Base-by-base conservation (phyloP, 2,888 invertebrate species). In the Sphaeridia pumilis region DNA sequence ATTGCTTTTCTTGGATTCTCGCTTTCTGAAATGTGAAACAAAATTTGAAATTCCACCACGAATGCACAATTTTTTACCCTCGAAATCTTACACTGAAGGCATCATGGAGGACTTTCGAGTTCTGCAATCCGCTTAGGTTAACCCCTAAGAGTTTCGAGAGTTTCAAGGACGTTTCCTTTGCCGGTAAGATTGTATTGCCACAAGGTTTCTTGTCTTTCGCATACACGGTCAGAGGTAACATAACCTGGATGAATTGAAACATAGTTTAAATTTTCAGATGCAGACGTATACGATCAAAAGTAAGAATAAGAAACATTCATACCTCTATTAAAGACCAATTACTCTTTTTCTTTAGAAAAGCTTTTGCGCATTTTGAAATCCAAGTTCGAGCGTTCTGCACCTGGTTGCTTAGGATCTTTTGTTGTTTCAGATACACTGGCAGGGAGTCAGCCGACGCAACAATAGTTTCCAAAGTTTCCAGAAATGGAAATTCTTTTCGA, bases 271-370 rank as follows among this genome's bases (percentile, higher is more conserved):
- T 42, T 42, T 5, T 5, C 20, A 38, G 20, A 7, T 17, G 20
- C 12, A 17, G 38, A 36, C 20, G 4, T n/a, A n/a, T n/a, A n/a
- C n/a, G n/a, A n/a, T 60, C 14, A 58, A 36, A 21, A 56, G 58
- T 1, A 46, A 49, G 50, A 20, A 7, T n/a, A n/a, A n/a, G n/a
- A n/a, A n/a, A n/a, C n/a, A n/a, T n/a, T n/a, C n/a, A n/a, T n/a
- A n/a, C n/a, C 17, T 31, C 4, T n/a, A n/a, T n/a, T n/a, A n/a
- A n/a, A n/a, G n/a, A n/a, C n/a, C n/a, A n/a, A 17, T 5, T 75
- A 1, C 82, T 79, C 67, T 84, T 87, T 72, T 87, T 87, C 67
- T 85, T 83, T 3, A 93, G 75, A 73, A 94, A 94, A 67, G 85
- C 85, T 20, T 83, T 77, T 0, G 84, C 82, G 0, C 90, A 87